Evolutionary conservation across 2,888 invertebrate genomes (phyloP).

Genomic region (Pollenia angustigena): DNA sequence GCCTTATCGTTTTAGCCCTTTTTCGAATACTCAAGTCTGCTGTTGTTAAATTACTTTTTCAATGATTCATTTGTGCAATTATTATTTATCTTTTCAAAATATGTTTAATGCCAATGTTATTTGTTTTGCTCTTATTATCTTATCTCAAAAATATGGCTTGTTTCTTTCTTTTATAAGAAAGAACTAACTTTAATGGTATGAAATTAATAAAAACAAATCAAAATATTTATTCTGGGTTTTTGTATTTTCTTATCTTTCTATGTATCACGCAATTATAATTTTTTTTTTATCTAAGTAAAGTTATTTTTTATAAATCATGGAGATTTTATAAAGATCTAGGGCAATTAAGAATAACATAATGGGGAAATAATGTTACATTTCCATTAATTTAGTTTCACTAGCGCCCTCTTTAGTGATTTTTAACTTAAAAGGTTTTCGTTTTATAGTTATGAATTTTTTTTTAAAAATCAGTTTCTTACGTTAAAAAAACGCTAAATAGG

Average conservation of each 20-base stretch:
- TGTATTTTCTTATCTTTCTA: background rate
- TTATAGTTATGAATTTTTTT: background rate
- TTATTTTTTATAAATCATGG: too few relatives aligned
- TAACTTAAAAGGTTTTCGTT: too few relatives aligned
- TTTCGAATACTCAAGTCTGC: too few relatives aligned
- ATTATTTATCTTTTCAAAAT: slow-evolving; percentile 34
- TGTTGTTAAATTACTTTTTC: background rate
- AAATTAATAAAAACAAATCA: background rate
- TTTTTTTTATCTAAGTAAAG: background rate
- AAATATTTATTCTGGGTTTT: slow-evolving; percentile 1
- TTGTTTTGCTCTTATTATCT: slow-evolving; percentile 23
- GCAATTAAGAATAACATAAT: too few relatives aligned
- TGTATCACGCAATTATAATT: background rate
- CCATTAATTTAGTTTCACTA: too few relatives aligned
- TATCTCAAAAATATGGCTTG: slow-evolving; percentile 32
- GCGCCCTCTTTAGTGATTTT: too few relatives aligned
- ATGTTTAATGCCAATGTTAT: slow-evolving; percentile 34
- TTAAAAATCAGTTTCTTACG: background rate
- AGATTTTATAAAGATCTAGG: too few relatives aligned
- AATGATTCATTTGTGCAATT: slow-evolving; percentile 53
- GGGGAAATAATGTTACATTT: too few relatives aligned
- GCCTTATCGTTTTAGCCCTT: too few relatives aligned
- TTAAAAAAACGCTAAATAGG: background rate
- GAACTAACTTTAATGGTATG: background rate
- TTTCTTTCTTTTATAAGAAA: slow-evolving; percentile 11